phyloP scores from a whole-genome alignment of 2,888 invertebrate species.

The Linhomoeus sp. region DNA sequence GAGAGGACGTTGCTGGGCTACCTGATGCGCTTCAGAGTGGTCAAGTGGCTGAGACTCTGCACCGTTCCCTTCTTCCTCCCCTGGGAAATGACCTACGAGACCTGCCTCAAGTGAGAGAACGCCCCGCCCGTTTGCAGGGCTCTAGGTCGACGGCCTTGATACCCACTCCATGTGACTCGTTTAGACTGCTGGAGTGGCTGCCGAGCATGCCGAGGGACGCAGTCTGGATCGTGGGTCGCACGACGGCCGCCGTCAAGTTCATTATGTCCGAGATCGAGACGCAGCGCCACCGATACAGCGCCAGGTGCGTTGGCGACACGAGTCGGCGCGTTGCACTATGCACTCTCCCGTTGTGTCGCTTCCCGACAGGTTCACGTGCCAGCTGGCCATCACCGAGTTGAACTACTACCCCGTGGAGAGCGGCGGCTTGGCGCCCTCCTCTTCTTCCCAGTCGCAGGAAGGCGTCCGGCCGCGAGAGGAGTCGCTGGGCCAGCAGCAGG shows the following conservation, averaged over 20 bases:
- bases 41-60: conserved; percentile 26
- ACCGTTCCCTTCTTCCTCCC: conserved; percentile 70
- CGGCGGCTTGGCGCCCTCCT: neutral
- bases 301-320: conserved; percentile 32
- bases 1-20: conserved; percentile 3
- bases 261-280: conserved; percentile 34
- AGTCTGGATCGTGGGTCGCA: conserved; percentile 41
- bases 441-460: too few species aligned
- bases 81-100: conserved; percentile 48
- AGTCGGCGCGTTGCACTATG: too few species aligned
- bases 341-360: neutral
- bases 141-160: too few species aligned
- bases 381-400: conserved; percentile 46
- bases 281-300: conserved; percentile 31
- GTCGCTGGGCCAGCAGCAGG: neutral
- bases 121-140: neutral
- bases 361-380: conserved; percentile 37
- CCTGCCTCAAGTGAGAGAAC: conserved; percentile 40
- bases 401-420: conserved; percentile 3
- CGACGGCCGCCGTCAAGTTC: conserved; percentile 37
- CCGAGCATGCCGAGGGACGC: conserved; percentile 46
- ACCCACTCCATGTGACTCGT: neutral
- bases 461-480: neutral
- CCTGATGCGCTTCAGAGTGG: neutral
- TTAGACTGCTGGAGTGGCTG: conserved; percentile 47